Evolutionary conservation across 2,888 invertebrate species (phyloP).

Genomic region (Tortricodes alternella): DNA sequence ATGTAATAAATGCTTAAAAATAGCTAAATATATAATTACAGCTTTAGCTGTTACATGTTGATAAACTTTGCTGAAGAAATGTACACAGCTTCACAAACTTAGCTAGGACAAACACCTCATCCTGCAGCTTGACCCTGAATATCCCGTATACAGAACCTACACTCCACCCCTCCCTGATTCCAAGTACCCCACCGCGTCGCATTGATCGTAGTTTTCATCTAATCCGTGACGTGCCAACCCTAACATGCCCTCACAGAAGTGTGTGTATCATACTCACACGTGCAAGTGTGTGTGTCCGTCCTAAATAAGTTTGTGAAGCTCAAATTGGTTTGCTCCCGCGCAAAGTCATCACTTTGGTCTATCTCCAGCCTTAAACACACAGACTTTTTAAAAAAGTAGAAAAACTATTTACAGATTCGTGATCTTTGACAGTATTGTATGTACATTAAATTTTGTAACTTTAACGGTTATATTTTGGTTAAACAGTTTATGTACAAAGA

Average conservation of each 20-base stretch:
- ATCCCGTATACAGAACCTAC: background rate
- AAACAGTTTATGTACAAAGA: slow-evolving; percentile 76
- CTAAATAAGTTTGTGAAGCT: slow-evolving; percentile 43
- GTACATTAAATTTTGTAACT: slow-evolving; percentile 36
- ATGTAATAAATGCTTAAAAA: slow-evolving; percentile 48
- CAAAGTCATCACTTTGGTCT: slow-evolving; percentile 85
- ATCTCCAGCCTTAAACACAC: slow-evolving; percentile 84
- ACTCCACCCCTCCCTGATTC: no score
- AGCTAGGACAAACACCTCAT: background rate
- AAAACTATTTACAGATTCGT: slow-evolving; percentile 34
- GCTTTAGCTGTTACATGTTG: slow-evolving; percentile 66
- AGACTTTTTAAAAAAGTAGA: slow-evolving; percentile 44
- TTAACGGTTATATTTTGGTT: slow-evolving; percentile 48
- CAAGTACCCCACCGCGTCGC: no score
- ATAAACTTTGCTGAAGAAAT: slow-evolving; percentile 63
- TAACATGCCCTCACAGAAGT: no score
- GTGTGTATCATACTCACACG: no score
- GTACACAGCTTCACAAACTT: slow-evolving; percentile 8
- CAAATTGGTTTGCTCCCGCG: slow-evolving; percentile 54
- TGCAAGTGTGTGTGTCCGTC: background rate
- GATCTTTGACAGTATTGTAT: slow-evolving; percentile 29
- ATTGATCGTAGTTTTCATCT: no score
- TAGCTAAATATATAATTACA: slow-evolving; percentile 56
- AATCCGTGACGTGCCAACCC: no score
- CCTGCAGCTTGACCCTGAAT: background rate